Evolutionary conservation across 2,888 invertebrate genomes (phyloP).

Genomic region (Cerastis leucographa): DNA sequence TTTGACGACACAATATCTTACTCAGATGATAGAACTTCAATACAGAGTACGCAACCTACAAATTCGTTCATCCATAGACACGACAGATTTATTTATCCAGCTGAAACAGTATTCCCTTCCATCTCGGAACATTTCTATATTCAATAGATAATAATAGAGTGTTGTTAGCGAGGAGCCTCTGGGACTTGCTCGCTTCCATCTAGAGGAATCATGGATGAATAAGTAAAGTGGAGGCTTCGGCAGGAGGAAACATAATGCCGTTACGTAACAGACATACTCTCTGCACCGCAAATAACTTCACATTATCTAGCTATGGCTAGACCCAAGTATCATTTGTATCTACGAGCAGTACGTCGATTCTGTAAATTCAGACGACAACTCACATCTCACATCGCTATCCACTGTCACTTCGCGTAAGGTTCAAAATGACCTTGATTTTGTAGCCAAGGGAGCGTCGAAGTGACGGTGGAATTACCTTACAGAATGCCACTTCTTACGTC

Average conservation of each 20-base stretch:
- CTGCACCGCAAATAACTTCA: conserved; percentile 57
- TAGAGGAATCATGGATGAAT: conserved; percentile 63
- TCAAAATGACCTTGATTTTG: too few species aligned
- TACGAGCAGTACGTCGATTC: too few species aligned
- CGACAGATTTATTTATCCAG: conserved; percentile 14
- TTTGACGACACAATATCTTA: not conserved
- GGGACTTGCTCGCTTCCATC: conserved; percentile 49
- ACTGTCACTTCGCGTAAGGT: too few species aligned
- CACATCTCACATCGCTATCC: too few species aligned
- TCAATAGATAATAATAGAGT: conserved; percentile 58
- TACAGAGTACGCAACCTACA: not conserved
- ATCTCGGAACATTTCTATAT: conserved; percentile 46
- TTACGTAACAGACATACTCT: conserved; percentile 62
- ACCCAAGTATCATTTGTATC: not conserved
- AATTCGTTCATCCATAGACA: conserved; percentile 1
- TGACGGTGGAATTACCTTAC: too few species aligned
- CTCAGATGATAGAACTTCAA: not conserved
- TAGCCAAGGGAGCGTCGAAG: too few species aligned
- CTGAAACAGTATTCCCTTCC: conserved; percentile 23
- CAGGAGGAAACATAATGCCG: conserved; percentile 51
- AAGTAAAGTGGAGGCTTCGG: conserved; percentile 61
- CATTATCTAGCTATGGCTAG: conserved; percentile 32
- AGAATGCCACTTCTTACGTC: too few species aligned
- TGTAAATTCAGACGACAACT: too few species aligned
- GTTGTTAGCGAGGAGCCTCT: conserved; percentile 54